Evolutionary conservation across 2,888 invertebrate genomes (phyloP).

Genomic region (Tenthredo distinguenda): DNA sequence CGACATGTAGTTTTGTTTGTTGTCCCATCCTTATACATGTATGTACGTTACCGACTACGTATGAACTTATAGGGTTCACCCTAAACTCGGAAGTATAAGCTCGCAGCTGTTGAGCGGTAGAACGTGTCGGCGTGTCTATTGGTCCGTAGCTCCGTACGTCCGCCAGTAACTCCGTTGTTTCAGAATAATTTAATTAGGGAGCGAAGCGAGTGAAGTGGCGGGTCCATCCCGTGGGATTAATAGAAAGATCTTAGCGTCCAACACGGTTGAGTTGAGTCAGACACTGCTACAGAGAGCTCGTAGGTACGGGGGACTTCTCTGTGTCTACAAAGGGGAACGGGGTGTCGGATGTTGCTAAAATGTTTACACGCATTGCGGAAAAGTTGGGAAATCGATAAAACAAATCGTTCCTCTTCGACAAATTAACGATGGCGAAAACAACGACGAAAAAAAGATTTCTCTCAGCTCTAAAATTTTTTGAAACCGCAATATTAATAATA

Average conservation of each 20-base stretch:
- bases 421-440: not conserved
- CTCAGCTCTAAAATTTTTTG: no score
- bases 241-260: slow-evolving; percentile 67
- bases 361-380: slow-evolving; percentile 33
- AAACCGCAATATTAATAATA: not conserved
- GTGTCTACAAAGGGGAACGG: slow-evolving; percentile 27
- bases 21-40: not conserved
- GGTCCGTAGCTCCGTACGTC: slow-evolving; percentile 42
- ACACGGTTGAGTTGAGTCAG: slow-evolving; percentile 51
- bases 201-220: slow-evolving; percentile 69
- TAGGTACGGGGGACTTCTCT: not conserved
- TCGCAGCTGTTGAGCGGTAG: slow-evolving; percentile 41
- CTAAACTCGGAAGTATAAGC: slow-evolving; percentile 41
- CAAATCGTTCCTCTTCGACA: not conserved
- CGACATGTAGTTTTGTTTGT: not conserved
- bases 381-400: not conserved
- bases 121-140: slow-evolving; percentile 39
- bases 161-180: slow-evolving; percentile 62
- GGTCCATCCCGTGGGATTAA: slow-evolving; percentile 74
- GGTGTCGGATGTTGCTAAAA: slow-evolving; percentile 28
- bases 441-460: not conserved
- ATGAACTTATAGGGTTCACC: slow-evolving; percentile 40
- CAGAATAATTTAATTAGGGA: slow-evolving; percentile 74
- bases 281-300: not conserved
- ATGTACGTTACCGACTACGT: not conserved